Evolutionary conservation across 1,140 invertebrate species (phyloP).

Genomic region (Pseudoatta argentina): DNA sequence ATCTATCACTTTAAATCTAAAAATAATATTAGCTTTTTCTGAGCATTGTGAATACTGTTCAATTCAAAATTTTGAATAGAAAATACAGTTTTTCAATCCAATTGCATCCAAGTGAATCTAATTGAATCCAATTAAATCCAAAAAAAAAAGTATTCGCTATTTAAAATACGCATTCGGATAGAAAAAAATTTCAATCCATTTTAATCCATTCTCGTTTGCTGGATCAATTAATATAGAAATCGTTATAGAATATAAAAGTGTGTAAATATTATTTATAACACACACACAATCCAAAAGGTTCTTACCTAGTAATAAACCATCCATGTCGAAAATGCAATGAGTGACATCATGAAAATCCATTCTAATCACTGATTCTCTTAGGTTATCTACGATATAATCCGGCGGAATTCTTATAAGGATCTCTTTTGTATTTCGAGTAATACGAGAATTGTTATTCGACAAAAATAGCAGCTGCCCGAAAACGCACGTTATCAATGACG

Average conservation of each 20-base stretch:
- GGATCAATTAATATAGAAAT: not conserved
- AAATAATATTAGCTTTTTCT: no score
- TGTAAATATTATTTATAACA: not conserved
- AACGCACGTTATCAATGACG: not conserved
- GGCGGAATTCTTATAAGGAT: not conserved
- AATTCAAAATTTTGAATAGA: no score
- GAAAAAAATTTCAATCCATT: no score
- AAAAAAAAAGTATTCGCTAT: no score
- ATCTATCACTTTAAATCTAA: no score
- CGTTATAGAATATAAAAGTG: not conserved
- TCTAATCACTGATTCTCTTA: slow-evolving; percentile 41
- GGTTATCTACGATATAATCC: slow-evolving; percentile 17
- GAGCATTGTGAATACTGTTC: no score
- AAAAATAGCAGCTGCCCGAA: not conserved
- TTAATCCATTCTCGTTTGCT: no score
- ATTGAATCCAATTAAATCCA: no score
- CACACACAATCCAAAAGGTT: not conserved
- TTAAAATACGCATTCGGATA: no score
- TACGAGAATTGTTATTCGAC: not conserved
- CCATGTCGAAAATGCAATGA: slow-evolving; percentile 95
- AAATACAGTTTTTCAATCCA: no score
- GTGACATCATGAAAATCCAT: slow-evolving; percentile 88
- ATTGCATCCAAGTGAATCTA: no score
- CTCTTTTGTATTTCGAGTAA: not conserved
- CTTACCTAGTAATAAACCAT: slow-evolving; percentile 92